These are phyloP conservation scores for Panagrolaimus sp. DNA, from an alignment of 1,140 invertebrate genomes.

Conservation along the genomic window DNA sequence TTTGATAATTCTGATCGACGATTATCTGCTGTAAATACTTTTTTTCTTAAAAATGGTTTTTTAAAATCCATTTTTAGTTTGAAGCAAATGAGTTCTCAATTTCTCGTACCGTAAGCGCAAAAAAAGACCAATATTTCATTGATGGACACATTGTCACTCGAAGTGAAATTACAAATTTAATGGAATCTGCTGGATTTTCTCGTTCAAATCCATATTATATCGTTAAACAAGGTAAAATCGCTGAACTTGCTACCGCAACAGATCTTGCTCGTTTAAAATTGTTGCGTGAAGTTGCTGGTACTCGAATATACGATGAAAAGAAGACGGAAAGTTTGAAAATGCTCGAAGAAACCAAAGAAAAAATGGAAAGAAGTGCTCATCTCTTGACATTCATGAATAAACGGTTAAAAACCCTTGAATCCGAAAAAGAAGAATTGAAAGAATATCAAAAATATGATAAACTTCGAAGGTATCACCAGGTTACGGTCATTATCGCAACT, in stretches of 20 bases:
- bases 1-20: not conserved
- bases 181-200: not conserved
- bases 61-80: not conserved
- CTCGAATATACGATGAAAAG: not conserved
- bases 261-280: not conserved
- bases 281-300: not conserved
- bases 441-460: not conserved
- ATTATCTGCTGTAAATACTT: not conserved
- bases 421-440: not conserved
- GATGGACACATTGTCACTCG: not conserved
- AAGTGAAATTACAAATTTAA: not conserved
- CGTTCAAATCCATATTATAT: not conserved
- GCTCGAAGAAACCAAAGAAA: not conserved
- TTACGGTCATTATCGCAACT: too few species aligned
- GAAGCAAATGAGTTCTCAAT: not conserved
- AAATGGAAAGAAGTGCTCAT: not conserved
- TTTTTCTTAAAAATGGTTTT: not conserved
- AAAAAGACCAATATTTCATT: not conserved
- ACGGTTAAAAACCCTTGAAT: not conserved
- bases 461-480: not conserved
- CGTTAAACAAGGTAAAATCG: not conserved
- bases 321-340: not conserved
- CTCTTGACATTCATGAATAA: not conserved
- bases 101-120: not conserved
- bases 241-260: not conserved